phyloP scores from a whole-genome alignment of 2,113 vertebrate species.

The Etheostoma cragini region DNA sequence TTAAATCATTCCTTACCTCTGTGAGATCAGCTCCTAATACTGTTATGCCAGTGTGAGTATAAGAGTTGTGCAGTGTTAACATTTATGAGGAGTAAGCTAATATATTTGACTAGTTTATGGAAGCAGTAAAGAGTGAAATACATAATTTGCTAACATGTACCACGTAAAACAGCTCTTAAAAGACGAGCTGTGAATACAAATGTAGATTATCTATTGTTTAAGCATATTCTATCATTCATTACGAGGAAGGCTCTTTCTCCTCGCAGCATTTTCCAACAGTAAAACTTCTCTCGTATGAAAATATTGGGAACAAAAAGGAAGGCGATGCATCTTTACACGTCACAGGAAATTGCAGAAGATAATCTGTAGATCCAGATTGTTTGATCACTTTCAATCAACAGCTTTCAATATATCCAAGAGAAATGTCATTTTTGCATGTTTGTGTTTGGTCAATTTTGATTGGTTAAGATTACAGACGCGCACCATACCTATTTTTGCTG shows the following conservation, averaged over 20 bases:
- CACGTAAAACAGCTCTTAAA: conserved; percentile 82
- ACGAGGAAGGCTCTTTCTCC: conserved; percentile 26
- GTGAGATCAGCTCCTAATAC: conserved; percentile 46
- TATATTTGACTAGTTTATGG: conserved; percentile 85
- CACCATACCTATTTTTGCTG: background rate
- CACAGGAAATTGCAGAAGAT: background rate
- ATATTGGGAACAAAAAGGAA: background rate
- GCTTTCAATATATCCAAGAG: background rate
- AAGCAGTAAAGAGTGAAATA: conserved; percentile 84
- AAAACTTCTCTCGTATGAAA: conserved; percentile 26
- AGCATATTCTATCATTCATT: conserved; percentile 65
- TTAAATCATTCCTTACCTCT: conserved; percentile 81
- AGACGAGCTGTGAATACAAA: conserved; percentile 84
- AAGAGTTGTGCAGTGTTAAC: conserved; percentile 73
- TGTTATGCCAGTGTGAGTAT: conserved; percentile 52
- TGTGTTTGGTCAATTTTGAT: background rate
- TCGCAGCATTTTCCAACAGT: conserved; percentile 22
- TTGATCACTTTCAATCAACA: background rate
- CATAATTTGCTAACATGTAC: conserved; percentile 83
- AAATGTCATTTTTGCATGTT: background rate
- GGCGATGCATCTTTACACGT: background rate
- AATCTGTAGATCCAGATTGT: background rate
- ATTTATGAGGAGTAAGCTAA: conserved; percentile 81
- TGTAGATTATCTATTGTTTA: conserved; percentile 61
- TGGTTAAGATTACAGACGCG: background rate